Conservation (phyloP, 2,113 vertebrate genomes). For the Labeo rohita region DNA sequence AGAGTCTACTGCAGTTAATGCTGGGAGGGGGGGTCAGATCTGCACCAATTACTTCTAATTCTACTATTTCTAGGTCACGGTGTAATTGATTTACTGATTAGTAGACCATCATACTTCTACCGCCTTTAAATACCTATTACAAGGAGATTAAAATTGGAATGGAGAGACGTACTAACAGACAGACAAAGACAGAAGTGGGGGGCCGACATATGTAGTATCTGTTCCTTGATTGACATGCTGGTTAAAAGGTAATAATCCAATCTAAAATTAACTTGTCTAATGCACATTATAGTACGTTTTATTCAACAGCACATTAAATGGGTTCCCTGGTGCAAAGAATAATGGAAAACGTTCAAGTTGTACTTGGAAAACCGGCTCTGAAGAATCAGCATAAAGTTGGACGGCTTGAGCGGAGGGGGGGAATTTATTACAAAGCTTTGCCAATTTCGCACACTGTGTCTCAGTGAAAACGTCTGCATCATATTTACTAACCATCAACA, state of each 20-base stretch:
- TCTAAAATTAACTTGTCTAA: constrained; percentile 40
- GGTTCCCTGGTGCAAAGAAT: constrained; percentile 13
- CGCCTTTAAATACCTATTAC: constrained; percentile 68
- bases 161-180: constrained; percentile 28
- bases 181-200: constrained; percentile 17
- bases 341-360: constrained; percentile 1
- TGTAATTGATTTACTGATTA: constrained; percentile 91
- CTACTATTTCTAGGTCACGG: constrained; percentile 91
- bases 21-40: constrained; percentile 62
- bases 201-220: constrained; percentile 18
- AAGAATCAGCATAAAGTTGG: background rate
- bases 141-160: constrained; percentile 50
- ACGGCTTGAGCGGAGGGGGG: background rate
- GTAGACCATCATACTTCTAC: constrained; percentile 81
- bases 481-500: background rate
- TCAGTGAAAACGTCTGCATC: background rate
- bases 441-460: background rate
- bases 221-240: constrained; percentile 28
- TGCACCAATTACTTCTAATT: constrained; percentile 78
- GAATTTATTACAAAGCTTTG: background rate
- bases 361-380: constrained; percentile 2
- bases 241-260: constrained; percentile 30
- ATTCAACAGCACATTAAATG: constrained; percentile 37
- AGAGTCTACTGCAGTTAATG: constrained; percentile 62
- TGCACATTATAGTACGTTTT: constrained; percentile 39